These are phyloP conservation scores for Sphaeridia pumilis DNA, from an alignment of 2,888 invertebrate species.

Conservation along the genomic window DNA sequence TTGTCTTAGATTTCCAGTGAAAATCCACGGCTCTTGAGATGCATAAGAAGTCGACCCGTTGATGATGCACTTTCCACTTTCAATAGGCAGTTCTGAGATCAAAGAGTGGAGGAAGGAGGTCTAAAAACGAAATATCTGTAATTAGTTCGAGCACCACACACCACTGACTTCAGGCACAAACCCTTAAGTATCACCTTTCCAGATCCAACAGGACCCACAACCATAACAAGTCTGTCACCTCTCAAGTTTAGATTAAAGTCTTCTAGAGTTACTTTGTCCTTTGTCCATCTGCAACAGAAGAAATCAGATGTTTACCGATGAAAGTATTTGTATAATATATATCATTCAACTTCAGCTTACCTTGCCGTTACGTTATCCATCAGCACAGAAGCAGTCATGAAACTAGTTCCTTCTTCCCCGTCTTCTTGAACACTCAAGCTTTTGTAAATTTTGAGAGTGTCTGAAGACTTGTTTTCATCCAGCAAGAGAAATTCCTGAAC, in stretches of 20 bases:
- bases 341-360: slow-evolving; percentile 6
- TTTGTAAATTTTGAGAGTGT: slow-evolving; percentile 15
- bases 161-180: too few species aligned
- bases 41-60: slow-evolving; percentile 28
- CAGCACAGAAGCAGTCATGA: slow-evolving; percentile 16
- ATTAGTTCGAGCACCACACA: too few species aligned
- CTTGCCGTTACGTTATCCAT: slow-evolving; percentile 24
- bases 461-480: slow-evolving; percentile 18
- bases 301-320: neutral
- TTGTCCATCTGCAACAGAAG: slow-evolving; percentile 19
- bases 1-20: slow-evolving; percentile 25
- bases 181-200: slow-evolving; percentile 23
- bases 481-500: slow-evolving; percentile 20
- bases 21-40: slow-evolving; percentile 33
- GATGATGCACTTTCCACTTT: slow-evolving; percentile 18
- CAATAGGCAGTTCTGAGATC: slow-evolving; percentile 26
- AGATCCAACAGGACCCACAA: slow-evolving; percentile 25
- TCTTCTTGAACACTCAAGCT: too few species aligned
- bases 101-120: slow-evolving; percentile 28
- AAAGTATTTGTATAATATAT: neutral
- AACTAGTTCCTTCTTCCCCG: slow-evolving; percentile 8
- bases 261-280: slow-evolving; percentile 11
- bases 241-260: slow-evolving; percentile 9
- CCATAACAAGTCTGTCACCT: slow-evolving; percentile 27
- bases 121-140: too few species aligned